Evolutionary conservation across 2,888 invertebrate genomes (phyloP), one percentile per base, ranked within the genome.

Genomic region (Nomada fucata): DNA sequence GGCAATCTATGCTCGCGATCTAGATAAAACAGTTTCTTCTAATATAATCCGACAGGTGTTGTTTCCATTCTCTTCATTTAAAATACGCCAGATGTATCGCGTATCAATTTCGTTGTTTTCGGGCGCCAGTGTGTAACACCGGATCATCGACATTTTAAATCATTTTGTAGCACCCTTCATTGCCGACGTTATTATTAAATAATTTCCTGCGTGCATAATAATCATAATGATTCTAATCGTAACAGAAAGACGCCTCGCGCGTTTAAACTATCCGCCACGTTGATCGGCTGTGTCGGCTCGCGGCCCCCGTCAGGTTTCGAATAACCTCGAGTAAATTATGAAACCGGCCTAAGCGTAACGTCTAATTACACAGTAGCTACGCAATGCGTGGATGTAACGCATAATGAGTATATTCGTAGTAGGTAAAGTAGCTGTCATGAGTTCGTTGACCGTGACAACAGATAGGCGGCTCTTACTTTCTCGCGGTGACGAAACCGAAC

Each of bases 401-500:
- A 55, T 72, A 82, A 83, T 79, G 81, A 79, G 53, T 29, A 70
- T 68, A 68, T 61, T 74, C 77, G 76, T 67, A 65, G 75, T 81
- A 84, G 83, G 86, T 87, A 44, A 89, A 86, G 86, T 82, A 86
- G 72, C 85, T 82, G 88, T 84, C 83, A 87, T 68, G 88, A 78
- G 90, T 90, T 90, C 90, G 88, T 82, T 86, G 89, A 90, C 90
- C 90, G 86, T 91, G 88, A 89, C 89, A 83, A 84, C 84, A 84
- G 86, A 88, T 76, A 83, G 86, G 75, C 83, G 82, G 86, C 88
- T 88, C 86, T 90, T 90, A 90, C 90, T 91, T 91, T 90, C 89
- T 88, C 88, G 83, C 75, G 53, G 52, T 71, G 78, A 72, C 75
- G 75, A 65, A 83, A 73, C 71, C 42, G 57, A 73, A 59, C 65